Conservation (phyloP, 2,888 invertebrate genomes). For the Odiellus spinosus region DNA sequence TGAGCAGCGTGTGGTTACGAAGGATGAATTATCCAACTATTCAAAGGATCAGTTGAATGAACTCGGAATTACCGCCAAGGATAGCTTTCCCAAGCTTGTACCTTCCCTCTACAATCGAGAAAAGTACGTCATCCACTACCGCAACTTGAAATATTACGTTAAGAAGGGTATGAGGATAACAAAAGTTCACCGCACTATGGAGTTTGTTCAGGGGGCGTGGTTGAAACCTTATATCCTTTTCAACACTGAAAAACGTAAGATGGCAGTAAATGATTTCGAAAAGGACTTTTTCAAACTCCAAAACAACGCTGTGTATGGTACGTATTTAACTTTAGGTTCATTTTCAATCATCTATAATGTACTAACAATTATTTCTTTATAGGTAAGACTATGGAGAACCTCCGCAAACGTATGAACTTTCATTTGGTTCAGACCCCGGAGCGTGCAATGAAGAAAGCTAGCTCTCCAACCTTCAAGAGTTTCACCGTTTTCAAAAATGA, state of each 20-base stretch:
- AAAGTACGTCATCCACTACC: too few relatives aligned
- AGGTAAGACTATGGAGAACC: slow-evolving; percentile 25
- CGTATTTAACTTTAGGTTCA: too few relatives aligned
- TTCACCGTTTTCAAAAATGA: slow-evolving; percentile 1
- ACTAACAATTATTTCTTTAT: too few relatives aligned
- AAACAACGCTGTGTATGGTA: slow-evolving; percentile 25
- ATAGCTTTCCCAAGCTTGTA: too few relatives aligned
- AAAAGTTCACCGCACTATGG: slow-evolving; percentile 24
- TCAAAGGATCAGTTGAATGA: too few relatives aligned
- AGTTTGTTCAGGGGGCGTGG: slow-evolving; percentile 23
- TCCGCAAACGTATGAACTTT: slow-evolving; percentile 22
- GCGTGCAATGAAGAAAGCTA: not conserved
- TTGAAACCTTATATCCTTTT: slow-evolving; percentile 21
- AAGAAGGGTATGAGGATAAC: too few relatives aligned
- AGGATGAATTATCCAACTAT: too few relatives aligned
- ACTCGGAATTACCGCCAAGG: too few relatives aligned
- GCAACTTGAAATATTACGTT: too few relatives aligned
- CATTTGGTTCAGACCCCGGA: slow-evolving; percentile 10
- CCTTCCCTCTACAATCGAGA: too few relatives aligned
- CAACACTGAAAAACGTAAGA: slow-evolving; percentile 12
- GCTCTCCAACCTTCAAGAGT: slow-evolving; percentile 1
- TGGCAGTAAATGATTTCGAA: slow-evolving; percentile 21
- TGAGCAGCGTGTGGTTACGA: too few relatives aligned
- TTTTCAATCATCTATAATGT: too few relatives aligned
- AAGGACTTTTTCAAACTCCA: slow-evolving; percentile 25